These are phyloP conservation scores for Pimephales promelas DNA, from an alignment of 2,113 vertebrate genomes.

Conservation along the genomic window DNA sequence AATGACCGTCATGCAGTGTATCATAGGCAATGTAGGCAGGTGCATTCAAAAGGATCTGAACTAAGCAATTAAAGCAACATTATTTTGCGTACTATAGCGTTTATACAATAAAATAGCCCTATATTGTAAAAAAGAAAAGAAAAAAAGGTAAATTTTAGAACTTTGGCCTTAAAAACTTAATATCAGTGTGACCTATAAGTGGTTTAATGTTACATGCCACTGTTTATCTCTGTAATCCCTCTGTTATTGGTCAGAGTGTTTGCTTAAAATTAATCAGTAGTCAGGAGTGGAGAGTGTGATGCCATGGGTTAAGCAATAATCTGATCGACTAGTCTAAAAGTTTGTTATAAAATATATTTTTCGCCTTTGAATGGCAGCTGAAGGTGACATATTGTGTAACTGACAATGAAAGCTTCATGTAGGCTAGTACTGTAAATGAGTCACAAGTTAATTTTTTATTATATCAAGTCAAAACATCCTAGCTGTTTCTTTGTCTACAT, in stretches of 20 bases:
- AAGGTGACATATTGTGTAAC: neutral
- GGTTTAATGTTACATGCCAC: neutral
- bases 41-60: neutral
- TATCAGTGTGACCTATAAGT: neutral
- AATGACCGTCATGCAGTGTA: neutral
- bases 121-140: neutral
- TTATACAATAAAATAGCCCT: neutral
- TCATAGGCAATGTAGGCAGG: neutral
- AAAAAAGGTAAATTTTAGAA: too few relatives aligned
- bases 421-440: neutral
- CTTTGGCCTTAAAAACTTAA: neutral
- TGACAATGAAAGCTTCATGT: neutral
- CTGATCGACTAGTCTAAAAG: neutral
- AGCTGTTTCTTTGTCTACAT: neutral
- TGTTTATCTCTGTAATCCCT: neutral
- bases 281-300: neutral
- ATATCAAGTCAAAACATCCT: neutral
- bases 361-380: neutral
- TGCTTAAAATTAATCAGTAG: constrained; percentile 10
- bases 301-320: neutral
- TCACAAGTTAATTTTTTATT: neutral
- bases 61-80: neutral
- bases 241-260: neutral
- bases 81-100: neutral
- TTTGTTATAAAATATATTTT: neutral